Percentiles rank a stretch among this genome's conserved stretches.
Conservation (phyloP, 2,113 vertebrate species). For the Myrmecobius fasciatus region DNA sequence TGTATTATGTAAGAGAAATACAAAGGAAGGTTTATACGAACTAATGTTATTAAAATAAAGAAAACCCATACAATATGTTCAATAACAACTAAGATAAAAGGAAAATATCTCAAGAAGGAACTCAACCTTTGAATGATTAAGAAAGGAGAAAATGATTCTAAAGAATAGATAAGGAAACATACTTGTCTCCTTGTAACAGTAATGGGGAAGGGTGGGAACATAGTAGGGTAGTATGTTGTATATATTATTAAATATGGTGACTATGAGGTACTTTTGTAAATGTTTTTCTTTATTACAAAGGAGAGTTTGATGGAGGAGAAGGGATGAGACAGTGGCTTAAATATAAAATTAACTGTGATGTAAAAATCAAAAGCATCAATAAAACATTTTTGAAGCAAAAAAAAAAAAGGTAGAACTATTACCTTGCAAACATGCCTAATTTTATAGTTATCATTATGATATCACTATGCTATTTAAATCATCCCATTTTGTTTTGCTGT, state of each 20-base stretch:
- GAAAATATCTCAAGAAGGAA: background rate
- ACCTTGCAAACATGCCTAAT: no score
- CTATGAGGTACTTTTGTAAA: background rate
- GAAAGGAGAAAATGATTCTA: background rate
- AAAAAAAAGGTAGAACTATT: background rate
- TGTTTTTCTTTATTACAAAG: background rate
- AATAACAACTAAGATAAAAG: background rate
- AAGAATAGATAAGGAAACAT: background rate
- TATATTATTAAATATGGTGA: background rate
- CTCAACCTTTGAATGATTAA: background rate
- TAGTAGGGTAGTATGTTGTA: background rate
- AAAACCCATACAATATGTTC: background rate
- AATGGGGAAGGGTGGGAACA: background rate
- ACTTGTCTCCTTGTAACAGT: background rate
- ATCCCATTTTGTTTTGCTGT: background rate
- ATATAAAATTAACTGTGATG: background rate
- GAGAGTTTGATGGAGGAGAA: accelerated
- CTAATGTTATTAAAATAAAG: background rate
- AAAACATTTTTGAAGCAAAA: background rate
- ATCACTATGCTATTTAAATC: background rate
- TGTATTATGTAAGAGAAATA: background rate
- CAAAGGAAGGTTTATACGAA: background rate
- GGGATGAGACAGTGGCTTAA: background rate
- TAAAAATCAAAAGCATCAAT: background rate
- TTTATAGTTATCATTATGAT: no score